Evolutionary conservation across 2,113 vertebrate genomes (phyloP), one percentile per base, ranked within the genome.

Genomic region (Sminthopsis crassicaudata): DNA sequence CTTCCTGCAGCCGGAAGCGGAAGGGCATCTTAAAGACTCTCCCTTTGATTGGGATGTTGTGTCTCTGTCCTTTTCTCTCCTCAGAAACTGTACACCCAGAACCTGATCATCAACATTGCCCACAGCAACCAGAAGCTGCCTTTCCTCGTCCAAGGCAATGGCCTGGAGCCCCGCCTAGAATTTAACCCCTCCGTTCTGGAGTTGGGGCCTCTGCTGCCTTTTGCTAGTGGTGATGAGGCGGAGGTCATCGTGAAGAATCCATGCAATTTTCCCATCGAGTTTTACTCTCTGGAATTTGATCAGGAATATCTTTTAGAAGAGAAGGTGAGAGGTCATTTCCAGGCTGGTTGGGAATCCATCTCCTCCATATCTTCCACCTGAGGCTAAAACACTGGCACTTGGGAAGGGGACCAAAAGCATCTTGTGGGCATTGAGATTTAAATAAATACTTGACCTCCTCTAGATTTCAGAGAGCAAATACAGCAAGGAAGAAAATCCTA

Each of bases 251-350:
- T 99, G 95, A 99, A 92, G 96, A 99, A 99, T 96, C 99, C 99
- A 0, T 99, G 99, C 91, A 94, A 97, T 50, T 99, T 99, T 95
- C 99, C 99, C 50, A 96, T 99, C 0, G 99, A 99, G 96, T 99
- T 99, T 97, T 99, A 99, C 97, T 99, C 98, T 0, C 91, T 99
- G 97, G 99, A 99, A 91, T 99, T 99, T 5, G 99, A 99, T 97
- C 98, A 98, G 51, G 99, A 99, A 60, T 99, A 99, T 96, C 97
- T 99, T 27, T 93, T 98, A 54, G 99, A 99, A 94, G 99, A 99
- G 94, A 98, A 99, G 99, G 99, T 99, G 95, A 98, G 94, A 53
- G 30, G 46, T 36, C 60, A 4, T 5, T 67, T 36, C 11, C 60
- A 6, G 12, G 60, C 57, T 36, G 36, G 12, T 67, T 36, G 60